Percentiles rank a stretch among this genome's conserved stretches.
phyloP scores from a whole-genome alignment of 2,797 vertebrate genomes.

The Emys orbicularis region DNA sequence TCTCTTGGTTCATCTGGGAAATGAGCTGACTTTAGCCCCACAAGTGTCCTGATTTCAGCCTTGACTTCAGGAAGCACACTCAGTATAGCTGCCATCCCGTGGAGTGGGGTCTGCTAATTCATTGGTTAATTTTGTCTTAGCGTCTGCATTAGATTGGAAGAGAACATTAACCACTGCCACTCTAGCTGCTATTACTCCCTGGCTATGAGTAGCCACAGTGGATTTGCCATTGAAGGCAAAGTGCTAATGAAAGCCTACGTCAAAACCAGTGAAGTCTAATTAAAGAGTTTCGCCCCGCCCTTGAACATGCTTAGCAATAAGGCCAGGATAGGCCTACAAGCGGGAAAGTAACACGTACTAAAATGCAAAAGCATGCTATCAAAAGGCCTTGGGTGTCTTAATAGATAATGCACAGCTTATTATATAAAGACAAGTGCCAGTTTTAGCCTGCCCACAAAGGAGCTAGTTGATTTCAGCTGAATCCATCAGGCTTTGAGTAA shows the following conservation, averaged over 20 bases:
- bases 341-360: neutral
- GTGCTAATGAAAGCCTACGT: neutral
- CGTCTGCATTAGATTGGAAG: neutral
- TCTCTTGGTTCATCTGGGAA: neutral
- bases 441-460: neutral
- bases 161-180: neutral
- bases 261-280: constrained; percentile 10
- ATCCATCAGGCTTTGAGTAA: fast-evolving
- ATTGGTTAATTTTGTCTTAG: neutral
- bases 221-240: neutral
- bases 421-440: neutral
- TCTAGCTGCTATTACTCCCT: neutral
- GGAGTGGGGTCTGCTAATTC: neutral
- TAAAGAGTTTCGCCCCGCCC: neutral
- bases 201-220: neutral
- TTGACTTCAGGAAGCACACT: neutral
- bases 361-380: neutral
- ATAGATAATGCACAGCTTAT: neutral
- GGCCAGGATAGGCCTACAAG: neutral
- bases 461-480: fast-evolving
- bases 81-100: neutral
- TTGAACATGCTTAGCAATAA: neutral
- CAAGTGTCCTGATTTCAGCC: neutral
- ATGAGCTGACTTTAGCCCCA: neutral
- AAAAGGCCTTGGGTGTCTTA: neutral